Percentiles rank a stretch among this genome's conserved stretches.
These are phyloP conservation scores for Odontocerum albicorne DNA, from an alignment of 2,888 invertebrate genomes.

Conservation along the genomic window DNA sequence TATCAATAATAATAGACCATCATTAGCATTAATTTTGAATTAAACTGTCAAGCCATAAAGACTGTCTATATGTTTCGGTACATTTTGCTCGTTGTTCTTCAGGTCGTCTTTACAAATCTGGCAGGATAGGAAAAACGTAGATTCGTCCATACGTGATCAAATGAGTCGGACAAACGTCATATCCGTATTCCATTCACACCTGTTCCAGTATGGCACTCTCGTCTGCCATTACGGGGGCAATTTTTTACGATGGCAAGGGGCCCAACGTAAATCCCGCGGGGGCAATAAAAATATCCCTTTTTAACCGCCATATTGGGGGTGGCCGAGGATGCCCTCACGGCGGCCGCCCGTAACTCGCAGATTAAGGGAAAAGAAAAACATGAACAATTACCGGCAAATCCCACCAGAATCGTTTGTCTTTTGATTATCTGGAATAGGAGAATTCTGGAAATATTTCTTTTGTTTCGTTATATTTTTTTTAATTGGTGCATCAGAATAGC, in stretches of 20 bases:
- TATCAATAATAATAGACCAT: too few species aligned
- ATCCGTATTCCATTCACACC: slow-evolving; percentile 17
- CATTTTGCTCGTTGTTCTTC: too few species aligned
- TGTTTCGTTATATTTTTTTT: too few species aligned
- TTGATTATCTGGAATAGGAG: slow-evolving; percentile 28
- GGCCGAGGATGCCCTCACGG: not conserved
- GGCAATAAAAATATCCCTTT: slow-evolving; percentile 36
- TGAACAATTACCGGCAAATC: slow-evolving; percentile 26
- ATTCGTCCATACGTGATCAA: not conserved
- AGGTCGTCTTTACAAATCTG: too few species aligned
- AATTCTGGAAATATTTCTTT: too few species aligned
- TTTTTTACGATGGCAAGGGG: slow-evolving; percentile 22
- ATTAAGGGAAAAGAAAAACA: slow-evolving; percentile 6
- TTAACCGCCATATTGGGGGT: slow-evolving; percentile 33
- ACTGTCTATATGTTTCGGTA: too few species aligned
- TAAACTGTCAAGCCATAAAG: too few species aligned
- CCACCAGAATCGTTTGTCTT: slow-evolving; percentile 22
- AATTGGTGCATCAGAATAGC: too few species aligned
- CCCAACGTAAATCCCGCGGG: slow-evolving; percentile 30
- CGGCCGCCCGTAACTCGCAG: not conserved
- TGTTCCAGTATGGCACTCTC: not conserved
- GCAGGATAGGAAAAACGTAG: not conserved
- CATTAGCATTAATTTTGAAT: too few species aligned
- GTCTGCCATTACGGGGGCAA: slow-evolving; percentile 7
- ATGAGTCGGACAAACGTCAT: slow-evolving; percentile 5